These are phyloP conservation scores for Thamnaconus septentrionalis DNA, from an alignment of 2,113 vertebrate species.

Conservation along the genomic window DNA sequence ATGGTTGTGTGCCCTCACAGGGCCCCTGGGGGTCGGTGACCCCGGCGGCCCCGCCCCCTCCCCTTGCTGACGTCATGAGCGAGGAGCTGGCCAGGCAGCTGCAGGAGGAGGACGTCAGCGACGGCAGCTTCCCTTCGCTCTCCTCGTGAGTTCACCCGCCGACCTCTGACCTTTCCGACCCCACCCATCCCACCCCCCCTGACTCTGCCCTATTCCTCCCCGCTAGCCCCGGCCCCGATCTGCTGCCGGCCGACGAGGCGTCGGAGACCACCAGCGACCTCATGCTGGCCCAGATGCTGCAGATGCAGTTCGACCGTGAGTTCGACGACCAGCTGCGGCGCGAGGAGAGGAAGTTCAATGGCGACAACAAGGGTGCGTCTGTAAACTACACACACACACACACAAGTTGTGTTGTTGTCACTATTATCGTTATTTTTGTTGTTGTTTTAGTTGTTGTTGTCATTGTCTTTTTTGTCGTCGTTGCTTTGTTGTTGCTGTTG, in stretches of 20 bases:
- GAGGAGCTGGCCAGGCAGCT: slow-evolving; percentile 92
- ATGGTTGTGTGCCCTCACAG: slow-evolving; percentile 56
- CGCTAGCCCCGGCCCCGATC: slow-evolving; percentile 44
- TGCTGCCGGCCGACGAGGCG: slow-evolving; percentile 72
- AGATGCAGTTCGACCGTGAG: slow-evolving; percentile 97
- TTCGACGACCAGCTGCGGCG: slow-evolving; percentile 91
- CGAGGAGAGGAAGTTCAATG: slow-evolving; percentile 96
- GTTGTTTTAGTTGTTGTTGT: too few relatives aligned
- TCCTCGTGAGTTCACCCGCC: slow-evolving; percentile 74
- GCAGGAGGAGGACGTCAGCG: slow-evolving; percentile 80
- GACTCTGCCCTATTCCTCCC: not conserved
- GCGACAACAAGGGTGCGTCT: slow-evolving; percentile 91
- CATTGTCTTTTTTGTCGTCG: too few relatives aligned
- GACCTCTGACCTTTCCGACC: not conserved
- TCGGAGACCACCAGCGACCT: slow-evolving; percentile 89
- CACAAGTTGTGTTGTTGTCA: too few relatives aligned
- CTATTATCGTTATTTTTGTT: too few relatives aligned
- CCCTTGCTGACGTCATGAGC: slow-evolving; percentile 95
- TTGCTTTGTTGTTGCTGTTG: too few relatives aligned
- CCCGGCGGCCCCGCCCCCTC: slow-evolving; percentile 77
- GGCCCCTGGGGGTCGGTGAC: slow-evolving; percentile 85
- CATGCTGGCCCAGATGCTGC: slow-evolving; percentile 96
- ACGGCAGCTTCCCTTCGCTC: slow-evolving; percentile 67
- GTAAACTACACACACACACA: too few relatives aligned
- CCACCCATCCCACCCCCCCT: not conserved